phyloP scores from a whole-genome alignment of 2,888 invertebrate species.

The Herminia tarsipennalis region DNA sequence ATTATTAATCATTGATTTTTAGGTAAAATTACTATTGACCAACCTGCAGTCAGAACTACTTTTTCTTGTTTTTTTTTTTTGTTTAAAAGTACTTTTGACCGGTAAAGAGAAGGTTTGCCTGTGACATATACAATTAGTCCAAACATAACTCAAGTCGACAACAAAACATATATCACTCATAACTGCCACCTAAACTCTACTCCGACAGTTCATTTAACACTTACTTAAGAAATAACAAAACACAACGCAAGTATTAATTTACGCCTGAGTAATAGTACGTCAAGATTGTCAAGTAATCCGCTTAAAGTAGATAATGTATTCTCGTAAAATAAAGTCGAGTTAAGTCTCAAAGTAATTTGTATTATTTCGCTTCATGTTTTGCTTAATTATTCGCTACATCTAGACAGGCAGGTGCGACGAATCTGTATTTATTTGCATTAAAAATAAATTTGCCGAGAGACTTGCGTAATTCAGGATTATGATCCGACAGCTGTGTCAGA shows the following conservation, averaged over 20 bases:
- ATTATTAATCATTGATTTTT: too few relatives aligned
- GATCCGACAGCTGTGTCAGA: conserved; percentile 76
- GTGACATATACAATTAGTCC: neutral
- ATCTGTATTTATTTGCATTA: conserved; percentile 83
- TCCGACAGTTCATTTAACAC: conserved; percentile 20
- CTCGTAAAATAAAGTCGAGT: conserved; percentile 70
- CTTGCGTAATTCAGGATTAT: conserved; percentile 78
- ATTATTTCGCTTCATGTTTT: conserved; percentile 78
- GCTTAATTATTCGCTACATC: conserved; percentile 79
- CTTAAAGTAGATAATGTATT: conserved; percentile 65
- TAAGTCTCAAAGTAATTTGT: conserved; percentile 78
- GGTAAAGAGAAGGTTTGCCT: too few relatives aligned
- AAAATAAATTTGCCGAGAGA: conserved; percentile 78
- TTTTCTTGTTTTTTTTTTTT: too few relatives aligned
- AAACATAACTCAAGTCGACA: neutral
- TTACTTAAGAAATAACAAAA: conserved; percentile 26
- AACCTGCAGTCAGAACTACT: too few relatives aligned
- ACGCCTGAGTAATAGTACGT: conserved; percentile 52
- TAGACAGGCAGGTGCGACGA: conserved; percentile 80
- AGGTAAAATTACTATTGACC: too few relatives aligned
- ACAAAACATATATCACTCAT: neutral
- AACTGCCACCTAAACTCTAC: conserved; percentile 5
- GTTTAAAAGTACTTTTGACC: too few relatives aligned
- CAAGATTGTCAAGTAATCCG: conserved; percentile 63
- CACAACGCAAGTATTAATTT: conserved; percentile 47